These are phyloP conservation scores for Acipenser oxyrinchus DNA, from an alignment of 2,797 vertebrate genomes.

Conservation along the genomic window DNA sequence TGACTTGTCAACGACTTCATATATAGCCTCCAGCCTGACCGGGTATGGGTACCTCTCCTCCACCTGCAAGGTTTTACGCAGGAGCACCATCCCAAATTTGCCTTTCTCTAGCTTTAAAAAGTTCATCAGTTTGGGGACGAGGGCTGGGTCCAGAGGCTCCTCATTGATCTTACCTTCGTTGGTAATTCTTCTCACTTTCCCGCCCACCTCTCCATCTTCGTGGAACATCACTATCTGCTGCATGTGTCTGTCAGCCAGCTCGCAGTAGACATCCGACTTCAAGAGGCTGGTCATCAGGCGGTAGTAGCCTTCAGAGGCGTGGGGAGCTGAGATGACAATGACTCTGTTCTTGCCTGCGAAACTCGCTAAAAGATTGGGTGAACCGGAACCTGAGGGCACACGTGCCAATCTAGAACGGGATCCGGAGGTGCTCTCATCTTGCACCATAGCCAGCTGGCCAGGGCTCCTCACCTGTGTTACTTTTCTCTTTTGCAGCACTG, in stretches of 20 bases:
- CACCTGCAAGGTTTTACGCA: slow-evolving; percentile 92
- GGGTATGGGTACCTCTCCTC: slow-evolving; percentile 95
- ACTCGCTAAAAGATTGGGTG: slow-evolving; percentile 82
- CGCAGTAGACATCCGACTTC: slow-evolving; percentile 88
- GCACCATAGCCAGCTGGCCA: slow-evolving; percentile 47
- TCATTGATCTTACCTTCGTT: slow-evolving; percentile 82
- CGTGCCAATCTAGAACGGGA: slow-evolving; percentile 57
- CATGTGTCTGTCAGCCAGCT: slow-evolving; percentile 87
- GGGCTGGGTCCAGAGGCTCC: slow-evolving; percentile 74
- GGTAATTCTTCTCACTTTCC: slow-evolving; percentile 83
- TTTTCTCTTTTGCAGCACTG: slow-evolving; percentile 36
- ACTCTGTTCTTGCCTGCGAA: slow-evolving; percentile 90
- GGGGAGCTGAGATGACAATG: slow-evolving; percentile 87
- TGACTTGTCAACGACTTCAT: slow-evolving; percentile 86
- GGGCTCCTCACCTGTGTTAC: slow-evolving; percentile 29
- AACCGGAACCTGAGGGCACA: slow-evolving; percentile 68
- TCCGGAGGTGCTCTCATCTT: slow-evolving; percentile 63
- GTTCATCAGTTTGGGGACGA: slow-evolving; percentile 87
- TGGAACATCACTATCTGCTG: slow-evolving; percentile 92
- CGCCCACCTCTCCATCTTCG: slow-evolving; percentile 80
- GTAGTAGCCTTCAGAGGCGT: slow-evolving; percentile 90
- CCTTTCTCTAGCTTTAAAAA: slow-evolving; percentile 92
- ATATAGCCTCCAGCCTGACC: slow-evolving; percentile 91
- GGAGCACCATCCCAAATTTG: slow-evolving; percentile 92
- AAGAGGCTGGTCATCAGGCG: slow-evolving; percentile 93